phyloP scores from a whole-genome alignment of 2,888 invertebrate genomes.

The Torymus auratus region DNA sequence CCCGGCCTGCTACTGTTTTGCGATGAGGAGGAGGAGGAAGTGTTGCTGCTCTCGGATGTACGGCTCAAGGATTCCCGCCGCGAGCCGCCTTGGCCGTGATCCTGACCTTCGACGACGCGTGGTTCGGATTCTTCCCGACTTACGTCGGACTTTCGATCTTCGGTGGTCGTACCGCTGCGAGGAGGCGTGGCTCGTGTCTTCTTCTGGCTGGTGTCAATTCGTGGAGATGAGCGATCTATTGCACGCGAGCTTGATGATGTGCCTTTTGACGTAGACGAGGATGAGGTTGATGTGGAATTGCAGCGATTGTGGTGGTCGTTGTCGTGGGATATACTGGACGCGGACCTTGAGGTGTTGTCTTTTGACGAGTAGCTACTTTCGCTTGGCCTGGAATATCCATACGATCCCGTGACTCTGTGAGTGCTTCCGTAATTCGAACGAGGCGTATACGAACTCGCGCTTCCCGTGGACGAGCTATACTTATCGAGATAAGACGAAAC shows the following conservation, averaged over 20 bases:
- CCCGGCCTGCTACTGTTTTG: constrained; percentile 59
- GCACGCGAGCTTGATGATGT: neutral
- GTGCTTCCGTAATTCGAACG: constrained; percentile 3
- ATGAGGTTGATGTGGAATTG: constrained; percentile 11
- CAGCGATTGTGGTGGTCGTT: constrained; percentile 5
- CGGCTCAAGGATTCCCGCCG: constrained; percentile 63
- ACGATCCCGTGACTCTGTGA: constrained; percentile 31
- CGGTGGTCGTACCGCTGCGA: neutral
- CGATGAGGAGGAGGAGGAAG: constrained; percentile 62
- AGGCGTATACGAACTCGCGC: constrained; percentile 54
- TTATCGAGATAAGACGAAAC: constrained; percentile 79
- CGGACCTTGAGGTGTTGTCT: neutral
- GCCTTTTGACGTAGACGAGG: constrained; percentile 29
- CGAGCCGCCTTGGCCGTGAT: constrained; percentile 61
- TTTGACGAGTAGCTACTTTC: constrained; percentile 62
- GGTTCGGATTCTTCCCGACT: constrained; percentile 60
- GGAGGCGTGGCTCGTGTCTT: constrained; percentile 24
- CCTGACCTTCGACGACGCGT: constrained; percentile 63
- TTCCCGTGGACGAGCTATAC: constrained; percentile 63
- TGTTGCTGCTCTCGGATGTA: constrained; percentile 60
- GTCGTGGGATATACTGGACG: neutral
- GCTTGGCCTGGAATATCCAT: constrained; percentile 67
- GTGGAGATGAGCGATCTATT: constrained; percentile 4
- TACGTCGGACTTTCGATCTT: constrained; percentile 33
- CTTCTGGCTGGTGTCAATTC: constrained; percentile 5